These are phyloP conservation scores for Diceros bicornis DNA, from an alignment of 2,797 vertebrate species.

Conservation along the genomic window DNA sequence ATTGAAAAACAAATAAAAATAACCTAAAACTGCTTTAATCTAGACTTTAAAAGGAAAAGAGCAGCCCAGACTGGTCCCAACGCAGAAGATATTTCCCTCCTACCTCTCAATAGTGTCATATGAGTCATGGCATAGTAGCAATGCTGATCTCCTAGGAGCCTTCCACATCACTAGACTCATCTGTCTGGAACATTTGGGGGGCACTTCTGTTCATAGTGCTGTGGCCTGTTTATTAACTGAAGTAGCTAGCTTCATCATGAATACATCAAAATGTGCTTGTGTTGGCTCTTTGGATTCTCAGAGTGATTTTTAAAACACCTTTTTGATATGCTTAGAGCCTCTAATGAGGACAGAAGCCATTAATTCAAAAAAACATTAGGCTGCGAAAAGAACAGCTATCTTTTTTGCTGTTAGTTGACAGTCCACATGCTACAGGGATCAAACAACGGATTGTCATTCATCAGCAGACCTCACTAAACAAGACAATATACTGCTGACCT, in stretches of 20 bases:
- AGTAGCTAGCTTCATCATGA: conserved; percentile 68
- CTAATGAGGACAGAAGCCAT: conserved; percentile 73
- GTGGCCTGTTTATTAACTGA: conserved; percentile 69
- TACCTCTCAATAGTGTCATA: background rate
- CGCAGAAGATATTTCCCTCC: background rate
- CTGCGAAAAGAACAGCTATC: conserved; percentile 39
- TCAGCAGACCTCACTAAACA: conserved; percentile 33
- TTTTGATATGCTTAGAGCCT: conserved; percentile 77
- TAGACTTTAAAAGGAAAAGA: conserved; percentile 29
- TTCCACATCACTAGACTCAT: background rate
- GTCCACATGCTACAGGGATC: background rate
- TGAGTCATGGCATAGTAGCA: background rate
- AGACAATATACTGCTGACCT: background rate
- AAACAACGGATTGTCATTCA: conserved; percentile 48
- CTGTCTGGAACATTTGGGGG: background rate
- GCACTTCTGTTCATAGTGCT: background rate
- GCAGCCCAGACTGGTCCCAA: background rate
- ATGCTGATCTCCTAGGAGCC: background rate
- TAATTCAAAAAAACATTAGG: conserved; percentile 61
- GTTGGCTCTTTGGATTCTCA: conserved; percentile 73
- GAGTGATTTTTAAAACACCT: conserved; percentile 75
- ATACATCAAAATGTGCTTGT: conserved; percentile 78
- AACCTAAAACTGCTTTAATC: background rate
- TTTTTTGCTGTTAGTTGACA: conserved; percentile 48
- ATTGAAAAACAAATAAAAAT: conserved; percentile 52